Base-by-base conservation (phyloP, 1,140 invertebrate species). In the Cydia strobilella region DNA sequence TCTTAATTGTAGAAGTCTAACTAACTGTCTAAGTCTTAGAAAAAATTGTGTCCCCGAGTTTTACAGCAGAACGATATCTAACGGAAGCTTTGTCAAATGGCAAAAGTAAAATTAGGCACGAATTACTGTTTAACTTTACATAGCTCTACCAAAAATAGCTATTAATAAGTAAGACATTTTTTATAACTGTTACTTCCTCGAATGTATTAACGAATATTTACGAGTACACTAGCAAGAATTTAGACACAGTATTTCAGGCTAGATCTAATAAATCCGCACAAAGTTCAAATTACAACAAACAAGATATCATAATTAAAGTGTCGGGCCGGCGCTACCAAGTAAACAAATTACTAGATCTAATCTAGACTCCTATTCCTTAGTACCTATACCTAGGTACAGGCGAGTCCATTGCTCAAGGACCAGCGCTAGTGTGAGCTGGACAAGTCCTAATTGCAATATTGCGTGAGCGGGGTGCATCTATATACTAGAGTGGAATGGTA, bases 271-370 rank as follows among this genome's bases (percentile, higher is more conserved):
- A 59, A 59, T 59, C 54, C 3, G 20, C 6, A 59, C 54, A 59
- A 59, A 59, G 54, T 59, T 59, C 54, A 59, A 59, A 59, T 59
- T 23, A 59, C 54, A n/a, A n/a, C 9, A 51, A 65, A 65, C 63
- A 31, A 65, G 63, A 65, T 65, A 65, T 65, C 63, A 35, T 65
- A 65, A 65, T 65, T 65, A 65, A 65, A 65, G 63, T 65, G 63
- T 65, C 63, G 23, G 54, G 5, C 20, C 54, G 54, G 54, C 54
- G 54, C 54, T 59, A 59, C 54, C 54, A 59, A 35, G 65, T 35
- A 69, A 69, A 69, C 65, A 69, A 69, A 69, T 69, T 69, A 35
- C 65, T 35, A 31, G 65, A 69, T 69, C 31, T 69, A 18, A 69
- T 69, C 65, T 59, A 23, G 54, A 59, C n/a, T 23, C 2, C 54